These are phyloP conservation scores for Alauda arvensis DNA, from an alignment of 2,797 vertebrate genomes.

Conservation along the genomic window DNA sequence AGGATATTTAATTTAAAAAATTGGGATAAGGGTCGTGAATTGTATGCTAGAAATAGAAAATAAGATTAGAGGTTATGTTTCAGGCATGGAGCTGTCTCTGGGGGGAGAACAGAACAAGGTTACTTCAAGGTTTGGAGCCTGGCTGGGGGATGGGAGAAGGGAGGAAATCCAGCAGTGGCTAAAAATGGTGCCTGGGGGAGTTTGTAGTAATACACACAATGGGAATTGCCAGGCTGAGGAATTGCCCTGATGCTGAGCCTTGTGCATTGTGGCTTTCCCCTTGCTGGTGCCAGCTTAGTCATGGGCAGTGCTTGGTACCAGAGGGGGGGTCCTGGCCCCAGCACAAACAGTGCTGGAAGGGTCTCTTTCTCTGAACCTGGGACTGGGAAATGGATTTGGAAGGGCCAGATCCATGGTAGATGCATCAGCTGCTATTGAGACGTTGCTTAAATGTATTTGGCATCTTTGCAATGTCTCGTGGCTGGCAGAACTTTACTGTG, in stretches of 20 bases:
- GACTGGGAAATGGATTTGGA: not conserved
- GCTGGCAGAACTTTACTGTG: not conserved
- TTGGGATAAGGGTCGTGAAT: slow-evolving; percentile 59
- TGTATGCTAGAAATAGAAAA: slow-evolving; percentile 63
- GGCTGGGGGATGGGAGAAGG: slow-evolving; percentile 39
- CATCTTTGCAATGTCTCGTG: not conserved
- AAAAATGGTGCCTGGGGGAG: slow-evolving; percentile 4
- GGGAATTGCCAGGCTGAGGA: not conserved
- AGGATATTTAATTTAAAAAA: slow-evolving; percentile 57
- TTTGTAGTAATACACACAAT: not conserved
- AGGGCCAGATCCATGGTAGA: not conserved
- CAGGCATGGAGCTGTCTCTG: slow-evolving; percentile 43
- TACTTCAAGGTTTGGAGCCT: slow-evolving; percentile 57
- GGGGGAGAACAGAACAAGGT: slow-evolving; percentile 37
- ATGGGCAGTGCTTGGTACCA: not conserved
- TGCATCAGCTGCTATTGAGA: not conserved
- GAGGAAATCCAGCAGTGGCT: slow-evolving; percentile 29
- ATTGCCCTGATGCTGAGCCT: not conserved
- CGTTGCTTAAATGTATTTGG: not conserved
- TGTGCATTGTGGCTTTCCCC: not conserved
- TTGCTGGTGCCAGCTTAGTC: not conserved
- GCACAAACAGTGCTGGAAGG: not conserved
- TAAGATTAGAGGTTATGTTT: slow-evolving; percentile 67
- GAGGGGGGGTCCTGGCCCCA: not conserved
- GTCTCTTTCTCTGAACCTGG: not conserved